Base-by-base conservation (phyloP, 2,113 vertebrate genomes). In the Lampris megalopsis region DNA sequence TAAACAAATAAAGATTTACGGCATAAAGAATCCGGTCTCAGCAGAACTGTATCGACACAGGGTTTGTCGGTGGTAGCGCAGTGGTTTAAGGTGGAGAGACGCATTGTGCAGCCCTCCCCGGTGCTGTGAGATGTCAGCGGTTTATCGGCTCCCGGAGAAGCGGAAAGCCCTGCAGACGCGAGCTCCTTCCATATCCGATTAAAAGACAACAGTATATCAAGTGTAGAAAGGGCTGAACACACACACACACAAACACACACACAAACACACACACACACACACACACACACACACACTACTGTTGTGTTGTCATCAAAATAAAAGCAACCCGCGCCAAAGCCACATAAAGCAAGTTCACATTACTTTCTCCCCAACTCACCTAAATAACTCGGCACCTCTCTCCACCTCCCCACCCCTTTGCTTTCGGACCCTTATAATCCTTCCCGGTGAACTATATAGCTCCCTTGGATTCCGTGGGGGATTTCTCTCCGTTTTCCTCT, bases 361-460 rank as follows among this genome's bases (percentile, higher is more conserved):
- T 54, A 63, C 57, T 70, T 71, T 82, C 37, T 68, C 6, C 54
- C 2, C 10, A 48, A 89, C 90, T 92, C 81, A 92, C 92, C 91
- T 85, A 79, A 83, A 73, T 76, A 74, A 71, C 58, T 69, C 45
- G 8, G 42, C 71, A 13, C 43, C 49, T 72, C 43, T 80, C 24
- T 24, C 24, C 24, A 24, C 24, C 24, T 24, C 24, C 24, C 24
- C 24, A 24, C 24, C 24, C 57, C 62, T 76, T 78, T 68, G 62
- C 76, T 63, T 69, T 53, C 75, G 65, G 63, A 60, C 75, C 53
- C 59, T 56, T 43, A 64, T 11, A 68, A 64, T 83, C 75, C 80
- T 69, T 64, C 72, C 36, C 58, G 45, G 53, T 11, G 49, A 65
- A 74, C 24, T 24, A 52, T 78, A 73, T 57, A 79, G 63, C 66